Evolutionary conservation across 2,113 vertebrate genomes (phyloP).

Genomic region (Brachyistius frenatus): DNA sequence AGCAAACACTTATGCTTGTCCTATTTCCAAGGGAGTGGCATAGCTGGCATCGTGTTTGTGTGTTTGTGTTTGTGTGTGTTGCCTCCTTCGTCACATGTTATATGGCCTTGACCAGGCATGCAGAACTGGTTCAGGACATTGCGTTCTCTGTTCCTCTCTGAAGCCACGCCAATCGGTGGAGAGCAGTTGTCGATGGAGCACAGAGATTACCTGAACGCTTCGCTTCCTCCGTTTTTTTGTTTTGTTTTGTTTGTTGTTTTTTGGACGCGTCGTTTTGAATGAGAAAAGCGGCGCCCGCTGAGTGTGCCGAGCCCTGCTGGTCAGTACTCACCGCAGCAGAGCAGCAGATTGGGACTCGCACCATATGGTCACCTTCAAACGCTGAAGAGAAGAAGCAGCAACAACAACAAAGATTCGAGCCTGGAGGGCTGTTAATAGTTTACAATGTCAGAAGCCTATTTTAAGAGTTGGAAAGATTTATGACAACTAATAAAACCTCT

Average conservation of each 20-base stretch:
- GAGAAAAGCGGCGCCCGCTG: slow-evolving; percentile 35
- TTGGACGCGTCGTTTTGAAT: slow-evolving; percentile 34
- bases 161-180: slow-evolving; percentile 54
- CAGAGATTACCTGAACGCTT: slow-evolving; percentile 41
- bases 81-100: slow-evolving; percentile 16
- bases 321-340: slow-evolving; percentile 29
- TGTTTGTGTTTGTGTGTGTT: background rate
- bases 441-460: slow-evolving; percentile 7
- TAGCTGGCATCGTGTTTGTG: background rate
- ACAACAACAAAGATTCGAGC: background rate
- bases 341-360: slow-evolving; percentile 30
- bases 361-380: slow-evolving; percentile 64
- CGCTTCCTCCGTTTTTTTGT: background rate
- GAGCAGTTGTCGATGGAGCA: slow-evolving; percentile 3
- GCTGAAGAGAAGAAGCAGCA: slow-evolving; percentile 15
- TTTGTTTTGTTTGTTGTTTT: background rate
- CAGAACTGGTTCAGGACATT: slow-evolving; percentile 59
- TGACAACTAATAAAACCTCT: background rate
- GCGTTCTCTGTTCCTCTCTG: slow-evolving; percentile 56
- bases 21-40: slow-evolving; percentile 26
- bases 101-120: slow-evolving; percentile 35
- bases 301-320: slow-evolving; percentile 19
- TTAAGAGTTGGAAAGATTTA: background rate
- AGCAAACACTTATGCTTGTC: slow-evolving; percentile 19
- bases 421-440: background rate